Percentiles rank a stretch among this genome's conserved stretches.
Evolutionary conservation across 2,888 invertebrate genomes (phyloP).

Genomic region (Pseudanteris insignis): DNA sequence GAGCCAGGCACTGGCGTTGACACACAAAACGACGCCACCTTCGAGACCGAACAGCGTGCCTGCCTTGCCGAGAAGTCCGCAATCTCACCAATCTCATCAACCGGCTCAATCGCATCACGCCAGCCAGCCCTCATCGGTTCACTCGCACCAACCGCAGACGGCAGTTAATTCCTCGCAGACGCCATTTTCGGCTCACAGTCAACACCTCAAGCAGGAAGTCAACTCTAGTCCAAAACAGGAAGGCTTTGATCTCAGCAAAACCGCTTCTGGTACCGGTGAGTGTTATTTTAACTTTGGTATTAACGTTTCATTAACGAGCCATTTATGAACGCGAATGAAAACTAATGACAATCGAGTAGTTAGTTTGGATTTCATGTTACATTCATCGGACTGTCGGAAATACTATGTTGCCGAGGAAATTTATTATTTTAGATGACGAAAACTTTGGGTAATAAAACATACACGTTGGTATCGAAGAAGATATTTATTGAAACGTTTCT

Average conservation of each 20-base stretch:
- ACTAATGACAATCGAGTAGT: too few relatives aligned
- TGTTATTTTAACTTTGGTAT: constrained; percentile 43
- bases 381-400: too few relatives aligned
- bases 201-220: constrained; percentile 62
- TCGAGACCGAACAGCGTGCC: constrained; percentile 64
- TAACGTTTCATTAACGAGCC: too few relatives aligned
- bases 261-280: constrained; percentile 73
- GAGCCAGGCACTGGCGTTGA: constrained; percentile 76
- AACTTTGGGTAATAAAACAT: too few relatives aligned
- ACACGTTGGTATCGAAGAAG: too few relatives aligned
- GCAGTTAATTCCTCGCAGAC: constrained; percentile 46
- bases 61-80: constrained; percentile 62
- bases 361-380: too few relatives aligned
- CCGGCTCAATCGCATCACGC: constrained; percentile 59
- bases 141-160: constrained; percentile 44
- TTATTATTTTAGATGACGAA: too few relatives aligned
- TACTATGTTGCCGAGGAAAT: too few relatives aligned
- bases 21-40: constrained; percentile 69
- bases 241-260: constrained; percentile 72
- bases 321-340: too few relatives aligned
- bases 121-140: constrained; percentile 67
- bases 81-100: constrained; percentile 58
- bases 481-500: too few relatives aligned
- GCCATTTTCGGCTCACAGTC: constrained; percentile 60
- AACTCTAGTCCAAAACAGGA: constrained; percentile 72